Conservation (phyloP, 2,888 invertebrate species). For the Labia minor region DNA sequence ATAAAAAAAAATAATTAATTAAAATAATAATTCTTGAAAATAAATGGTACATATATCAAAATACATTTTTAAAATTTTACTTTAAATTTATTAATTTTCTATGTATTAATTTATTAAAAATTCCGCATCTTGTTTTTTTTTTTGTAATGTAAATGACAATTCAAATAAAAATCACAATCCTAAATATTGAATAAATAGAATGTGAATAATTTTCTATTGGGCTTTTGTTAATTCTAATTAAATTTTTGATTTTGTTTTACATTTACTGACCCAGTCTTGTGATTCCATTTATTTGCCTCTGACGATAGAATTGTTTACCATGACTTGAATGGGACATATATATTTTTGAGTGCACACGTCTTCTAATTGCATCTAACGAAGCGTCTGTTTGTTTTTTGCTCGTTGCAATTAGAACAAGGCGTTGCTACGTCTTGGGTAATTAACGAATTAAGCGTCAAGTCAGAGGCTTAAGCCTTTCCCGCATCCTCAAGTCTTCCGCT, state of each 20-base stretch:
- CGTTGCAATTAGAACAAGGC: slow-evolving; percentile 5
- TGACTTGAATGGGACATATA: not conserved
- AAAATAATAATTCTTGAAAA: too few species aligned
- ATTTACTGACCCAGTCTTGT: not conserved
- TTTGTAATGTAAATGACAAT: too few species aligned
- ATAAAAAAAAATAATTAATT: too few species aligned
- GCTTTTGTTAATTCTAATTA: not conserved
- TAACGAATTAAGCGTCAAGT: slow-evolving; percentile 8
- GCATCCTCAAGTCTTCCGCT: slow-evolving; percentile 1
- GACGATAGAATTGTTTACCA: not conserved
- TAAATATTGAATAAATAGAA: too few species aligned
- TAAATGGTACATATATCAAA: too few species aligned
- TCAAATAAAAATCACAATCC: too few species aligned
- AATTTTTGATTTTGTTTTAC: not conserved
- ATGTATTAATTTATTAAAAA: too few species aligned
- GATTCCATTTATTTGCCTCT: not conserved
- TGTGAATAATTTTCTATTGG: too few species aligned
- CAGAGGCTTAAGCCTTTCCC: slow-evolving; percentile 2
- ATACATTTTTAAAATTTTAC: too few species aligned
- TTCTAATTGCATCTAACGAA: not conserved
- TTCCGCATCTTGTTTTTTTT: too few species aligned
- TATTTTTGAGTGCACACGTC: not conserved
- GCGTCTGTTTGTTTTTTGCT: slow-evolving; percentile 8
- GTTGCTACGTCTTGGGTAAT: slow-evolving; percentile 4
- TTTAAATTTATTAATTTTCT: too few species aligned